phyloP scores from a whole-genome alignment of 2,797 vertebrate species.

The Cyprinodon diabolis region DNA sequence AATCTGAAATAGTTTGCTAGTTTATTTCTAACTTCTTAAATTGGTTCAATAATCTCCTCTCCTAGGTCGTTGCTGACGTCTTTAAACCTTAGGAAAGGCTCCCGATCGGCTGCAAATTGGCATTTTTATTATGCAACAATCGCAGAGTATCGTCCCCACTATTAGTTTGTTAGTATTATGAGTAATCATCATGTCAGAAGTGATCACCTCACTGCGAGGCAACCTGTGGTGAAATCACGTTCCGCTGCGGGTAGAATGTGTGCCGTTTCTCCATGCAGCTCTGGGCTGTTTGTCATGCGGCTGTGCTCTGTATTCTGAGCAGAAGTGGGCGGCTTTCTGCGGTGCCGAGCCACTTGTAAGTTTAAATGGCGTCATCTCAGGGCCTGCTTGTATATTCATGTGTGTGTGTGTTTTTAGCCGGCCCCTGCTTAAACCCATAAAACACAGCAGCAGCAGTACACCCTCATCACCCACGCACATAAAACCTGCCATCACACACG shows the following conservation, averaged over 20 bases:
- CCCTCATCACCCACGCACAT: not conserved
- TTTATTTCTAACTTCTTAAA: too few relatives aligned
- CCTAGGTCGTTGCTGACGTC: too few relatives aligned
- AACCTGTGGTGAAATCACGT: not conserved
- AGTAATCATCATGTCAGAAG: not conserved
- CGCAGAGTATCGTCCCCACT: too few relatives aligned
- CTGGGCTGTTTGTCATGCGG: not conserved
- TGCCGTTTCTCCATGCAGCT: not conserved
- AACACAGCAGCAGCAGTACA: constrained; percentile 3
- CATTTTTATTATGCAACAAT: too few relatives aligned
- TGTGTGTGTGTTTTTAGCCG: constrained; percentile 4
- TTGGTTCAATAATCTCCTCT: too few relatives aligned
- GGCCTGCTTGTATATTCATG: constrained; percentile 5
- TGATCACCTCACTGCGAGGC: not conserved
- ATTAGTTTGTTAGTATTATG: not conserved
- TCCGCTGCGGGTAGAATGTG: not conserved
- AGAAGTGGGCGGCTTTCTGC: constrained; percentile 27
- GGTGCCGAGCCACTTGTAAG: constrained; percentile 13
- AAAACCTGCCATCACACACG: not conserved
- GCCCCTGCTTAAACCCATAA: not conserved
- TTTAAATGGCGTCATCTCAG: constrained; percentile 10
- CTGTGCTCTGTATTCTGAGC: constrained; percentile 16
- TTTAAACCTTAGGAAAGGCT: too few relatives aligned
- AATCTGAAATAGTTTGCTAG: not conserved
- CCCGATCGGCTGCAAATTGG: too few relatives aligned